These are phyloP conservation scores for Spisula solida DNA, from an alignment of 2,888 invertebrate genomes.

Conservation along the genomic window DNA sequence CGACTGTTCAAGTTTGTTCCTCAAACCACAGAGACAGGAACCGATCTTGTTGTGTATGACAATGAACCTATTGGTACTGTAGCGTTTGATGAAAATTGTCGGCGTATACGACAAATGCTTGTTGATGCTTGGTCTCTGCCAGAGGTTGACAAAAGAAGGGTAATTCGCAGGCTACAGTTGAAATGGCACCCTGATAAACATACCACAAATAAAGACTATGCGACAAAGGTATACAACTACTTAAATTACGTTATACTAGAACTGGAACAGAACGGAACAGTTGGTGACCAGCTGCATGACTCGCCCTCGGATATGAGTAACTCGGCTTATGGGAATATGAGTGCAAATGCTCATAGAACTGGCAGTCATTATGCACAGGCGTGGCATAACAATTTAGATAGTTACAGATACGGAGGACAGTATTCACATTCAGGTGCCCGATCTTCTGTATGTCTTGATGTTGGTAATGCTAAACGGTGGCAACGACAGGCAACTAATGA, in stretches of 20 bases:
- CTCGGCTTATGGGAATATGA: constrained; percentile 38
- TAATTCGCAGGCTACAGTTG: constrained; percentile 62
- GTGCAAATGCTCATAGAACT: constrained; percentile 32
- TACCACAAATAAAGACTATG: constrained; percentile 58
- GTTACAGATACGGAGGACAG: constrained; percentile 44
- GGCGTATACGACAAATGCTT: constrained; percentile 39
- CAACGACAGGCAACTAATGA: constrained; percentile 66
- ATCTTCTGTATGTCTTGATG: constrained; percentile 18
- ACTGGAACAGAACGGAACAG: constrained; percentile 52
- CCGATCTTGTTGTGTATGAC: constrained; percentile 38
- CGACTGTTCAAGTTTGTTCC: constrained; percentile 52
- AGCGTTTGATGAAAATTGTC: constrained; percentile 61
- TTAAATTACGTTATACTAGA: constrained; percentile 58
- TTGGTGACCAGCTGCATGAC: constrained; percentile 31
- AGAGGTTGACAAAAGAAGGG: constrained; percentile 49
- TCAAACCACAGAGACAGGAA: background rate
- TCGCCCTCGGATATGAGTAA: constrained; percentile 30
- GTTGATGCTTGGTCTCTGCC: constrained; percentile 51
- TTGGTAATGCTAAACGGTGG: constrained; percentile 65
- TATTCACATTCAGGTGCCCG: constrained; percentile 31
- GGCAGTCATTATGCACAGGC: constrained; percentile 39
- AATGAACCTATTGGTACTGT: constrained; percentile 40
- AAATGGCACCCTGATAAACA: constrained; percentile 76
- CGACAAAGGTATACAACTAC: constrained; percentile 66
- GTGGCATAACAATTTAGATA: constrained; percentile 39